Conservation (phyloP, 2,888 invertebrate species). For the Perizoma flavofasciatum region DNA sequence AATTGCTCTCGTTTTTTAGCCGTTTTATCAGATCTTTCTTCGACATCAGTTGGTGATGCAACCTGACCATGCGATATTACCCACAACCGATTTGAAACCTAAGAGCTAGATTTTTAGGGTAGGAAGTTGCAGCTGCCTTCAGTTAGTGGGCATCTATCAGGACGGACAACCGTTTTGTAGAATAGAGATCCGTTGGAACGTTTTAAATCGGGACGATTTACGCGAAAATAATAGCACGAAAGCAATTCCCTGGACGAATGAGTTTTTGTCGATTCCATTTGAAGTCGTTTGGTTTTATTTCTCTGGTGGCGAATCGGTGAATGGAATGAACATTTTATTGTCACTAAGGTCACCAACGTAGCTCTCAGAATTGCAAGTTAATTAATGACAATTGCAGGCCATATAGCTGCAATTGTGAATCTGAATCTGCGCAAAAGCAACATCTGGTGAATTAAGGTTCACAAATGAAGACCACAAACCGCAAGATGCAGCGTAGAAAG, state of each 20-base stretch:
- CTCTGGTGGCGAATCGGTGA: slow-evolving; percentile 3
- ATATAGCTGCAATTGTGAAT: too few relatives aligned
- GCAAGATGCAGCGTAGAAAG: too few relatives aligned
- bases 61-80: slow-evolving; percentile 55
- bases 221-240: slow-evolving; percentile 70
- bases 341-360: too few relatives aligned
- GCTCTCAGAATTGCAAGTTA: too few relatives aligned
- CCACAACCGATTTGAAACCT: slow-evolving; percentile 41
- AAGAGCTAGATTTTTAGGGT: slow-evolving; percentile 34
- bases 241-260: slow-evolving; percentile 59
- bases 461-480: too few relatives aligned
- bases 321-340: background rate
- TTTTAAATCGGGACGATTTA: slow-evolving; percentile 78
- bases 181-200: slow-evolving; percentile 69
- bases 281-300: slow-evolving; percentile 30
- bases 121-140: slow-evolving; percentile 47
- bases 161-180: slow-evolving; percentile 79
- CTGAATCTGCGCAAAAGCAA: too few relatives aligned
- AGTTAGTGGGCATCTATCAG: slow-evolving; percentile 69
- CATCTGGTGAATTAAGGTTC: too few relatives aligned
- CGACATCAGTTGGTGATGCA: slow-evolving; percentile 36
- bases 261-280: slow-evolving; percentile 45
- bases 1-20: slow-evolving; percentile 81
- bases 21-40: slow-evolving; percentile 73
- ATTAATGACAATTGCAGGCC: too few relatives aligned